Evolutionary conservation across 1,140 invertebrate genomes (phyloP), one percentile per base, ranked within the genome.

Genomic region (Leptinotarsa defecta): DNA sequence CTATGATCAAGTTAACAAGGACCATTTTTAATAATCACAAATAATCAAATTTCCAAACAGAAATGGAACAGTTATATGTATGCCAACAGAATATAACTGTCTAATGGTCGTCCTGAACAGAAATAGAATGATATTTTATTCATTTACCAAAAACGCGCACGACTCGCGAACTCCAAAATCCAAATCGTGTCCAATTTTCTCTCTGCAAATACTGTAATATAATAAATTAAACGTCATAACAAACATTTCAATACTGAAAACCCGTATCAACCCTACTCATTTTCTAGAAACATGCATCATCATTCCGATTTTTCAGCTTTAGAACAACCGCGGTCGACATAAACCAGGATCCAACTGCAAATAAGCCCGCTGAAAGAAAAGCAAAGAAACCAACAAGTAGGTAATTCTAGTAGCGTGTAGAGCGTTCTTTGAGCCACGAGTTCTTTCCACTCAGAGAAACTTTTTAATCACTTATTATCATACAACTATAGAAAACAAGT

Each of bases 321-420:
- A 15, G 52, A 57, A 57, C 15, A 57, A 57, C 52, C 17, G 17
- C 17, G 13, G 52, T 57, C 52, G n/a, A 57, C 4, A 19, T 13
- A 57, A 17, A n/a, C 15, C 13, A n/a, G 52, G 52, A 57, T 57
- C 6, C n/a, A 15, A 57, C 52, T 17, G 5, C 52, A 15, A 57
- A 57, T 19, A 57, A n/a, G 13, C 17, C 6, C 52, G 15, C 6
- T 4, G 6, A 57, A 57, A 57, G 13, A 17, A 57, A 57, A 2
- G 52, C 52, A 57, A 57, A 57, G 52, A 57, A 57, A 57, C 52
- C 52, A 57, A 57, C 52, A 57, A 57, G 52, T 57, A 57, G 17
- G 52, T 57, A 57, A 57, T 57, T 57, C n/a, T 57, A 57, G 52
- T 57, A 57, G 52, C 52, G 17, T 57, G 52, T 17, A 8, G 52